Conservation (phyloP, 2,888 invertebrate species). For the Epistrophe eligans region DNA sequence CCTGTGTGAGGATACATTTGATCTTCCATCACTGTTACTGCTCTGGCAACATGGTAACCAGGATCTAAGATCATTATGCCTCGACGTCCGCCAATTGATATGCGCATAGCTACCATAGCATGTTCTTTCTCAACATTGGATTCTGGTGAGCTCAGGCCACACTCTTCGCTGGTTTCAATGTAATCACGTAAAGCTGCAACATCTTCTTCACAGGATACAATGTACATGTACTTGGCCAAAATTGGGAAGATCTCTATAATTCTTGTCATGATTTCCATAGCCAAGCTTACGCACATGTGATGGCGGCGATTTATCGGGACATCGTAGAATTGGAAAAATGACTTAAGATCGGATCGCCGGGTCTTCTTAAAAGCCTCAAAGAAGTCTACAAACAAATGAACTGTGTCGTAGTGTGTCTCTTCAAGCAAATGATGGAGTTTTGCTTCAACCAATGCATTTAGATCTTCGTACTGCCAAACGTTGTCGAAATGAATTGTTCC, state of each 20-base stretch:
- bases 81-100: slow-evolving; percentile 89
- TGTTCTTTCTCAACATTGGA: slow-evolving; percentile 92
- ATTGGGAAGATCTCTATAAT: slow-evolving; percentile 89
- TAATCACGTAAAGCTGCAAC: slow-evolving; percentile 87
- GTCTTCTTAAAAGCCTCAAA: slow-evolving; percentile 88
- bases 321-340: slow-evolving; percentile 90
- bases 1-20: slow-evolving; percentile 92
- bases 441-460: slow-evolving; percentile 91
- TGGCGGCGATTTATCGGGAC: slow-evolving; percentile 91
- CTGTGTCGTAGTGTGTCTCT: slow-evolving; percentile 94
- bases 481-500: slow-evolving; percentile 83
- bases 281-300: slow-evolving; percentile 95
- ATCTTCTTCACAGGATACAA: slow-evolving; percentile 95
- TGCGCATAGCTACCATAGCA: slow-evolving; percentile 91
- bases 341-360: slow-evolving; percentile 87
- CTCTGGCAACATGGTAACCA: slow-evolving; percentile 94
- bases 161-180: slow-evolving; percentile 85
- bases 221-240: slow-evolving; percentile 87
- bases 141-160: slow-evolving; percentile 83
- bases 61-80: slow-evolving; percentile 94
- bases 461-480: slow-evolving; percentile 89
- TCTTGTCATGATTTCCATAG: slow-evolving; percentile 90
- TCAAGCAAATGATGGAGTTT: slow-evolving; percentile 91
- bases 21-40: slow-evolving; percentile 94
- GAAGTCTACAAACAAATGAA: slow-evolving; percentile 91